Percentiles rank a stretch among this genome's conserved stretches.
phyloP scores from a whole-genome alignment of 2,113 vertebrate genomes.

The Alectura lathami region DNA sequence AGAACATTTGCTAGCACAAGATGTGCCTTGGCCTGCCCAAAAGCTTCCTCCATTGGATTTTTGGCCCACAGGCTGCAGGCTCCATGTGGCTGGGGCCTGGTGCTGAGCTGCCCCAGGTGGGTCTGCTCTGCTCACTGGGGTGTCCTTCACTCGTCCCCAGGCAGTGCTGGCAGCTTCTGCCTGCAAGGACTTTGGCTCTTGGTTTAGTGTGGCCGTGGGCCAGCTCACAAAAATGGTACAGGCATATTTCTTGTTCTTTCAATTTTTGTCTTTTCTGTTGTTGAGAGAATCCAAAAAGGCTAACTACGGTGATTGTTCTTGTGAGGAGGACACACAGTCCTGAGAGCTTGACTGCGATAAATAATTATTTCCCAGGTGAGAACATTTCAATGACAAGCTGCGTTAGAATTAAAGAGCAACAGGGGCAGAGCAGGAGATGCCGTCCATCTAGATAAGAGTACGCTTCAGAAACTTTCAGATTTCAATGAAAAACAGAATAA shows the following conservation, averaged over 20 bases:
- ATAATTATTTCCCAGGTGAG: slow-evolving; percentile 22
- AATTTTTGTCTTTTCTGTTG: not conserved
- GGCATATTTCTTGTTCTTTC: not conserved
- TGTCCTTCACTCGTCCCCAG: not conserved
- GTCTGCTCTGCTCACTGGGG: not conserved
- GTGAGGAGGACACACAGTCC: not conserved
- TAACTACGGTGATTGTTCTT: not conserved
- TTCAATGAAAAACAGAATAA: not conserved
- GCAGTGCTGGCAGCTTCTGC: not conserved
- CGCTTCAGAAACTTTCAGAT: slow-evolving; percentile 1
- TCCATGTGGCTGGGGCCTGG: not conserved
- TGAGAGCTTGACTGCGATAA: not conserved
- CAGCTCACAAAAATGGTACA: not conserved
- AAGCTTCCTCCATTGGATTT: not conserved
- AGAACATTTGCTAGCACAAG: not conserved
- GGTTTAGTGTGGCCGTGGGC: fast-evolving
- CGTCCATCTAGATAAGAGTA: not conserved
- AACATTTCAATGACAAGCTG: not conserved
- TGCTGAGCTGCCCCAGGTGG: fast-evolving
- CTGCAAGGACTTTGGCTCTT: not conserved
- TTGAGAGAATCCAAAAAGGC: not conserved
- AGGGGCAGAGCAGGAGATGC: fast-evolving
- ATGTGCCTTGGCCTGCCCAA: not conserved
- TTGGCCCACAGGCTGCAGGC: not conserved
- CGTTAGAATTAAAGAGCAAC: not conserved